Percentiles rank a stretch among this genome's conserved stretches.
Conservation (phyloP, 1,140 invertebrate genomes). For the Neotoxoptera formosana region DNA sequence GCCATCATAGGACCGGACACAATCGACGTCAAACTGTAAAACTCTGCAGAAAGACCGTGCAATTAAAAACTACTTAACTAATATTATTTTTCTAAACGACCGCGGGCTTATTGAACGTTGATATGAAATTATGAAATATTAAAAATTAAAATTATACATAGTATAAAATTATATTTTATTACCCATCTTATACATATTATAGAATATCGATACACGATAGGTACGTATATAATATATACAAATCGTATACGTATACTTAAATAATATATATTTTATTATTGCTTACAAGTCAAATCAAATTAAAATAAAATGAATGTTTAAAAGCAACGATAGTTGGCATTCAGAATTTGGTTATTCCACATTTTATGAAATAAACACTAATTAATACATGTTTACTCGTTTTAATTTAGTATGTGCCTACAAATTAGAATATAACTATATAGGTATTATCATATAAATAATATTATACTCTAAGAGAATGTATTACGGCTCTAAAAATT, state of each 20-base stretch:
- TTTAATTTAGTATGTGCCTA: too few species aligned
- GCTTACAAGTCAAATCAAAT: background rate
- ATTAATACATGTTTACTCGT: background rate
- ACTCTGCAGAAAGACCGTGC: background rate
- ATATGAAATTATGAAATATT: background rate
- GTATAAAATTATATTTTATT: too few species aligned
- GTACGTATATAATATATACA: background rate
- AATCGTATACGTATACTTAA: background rate
- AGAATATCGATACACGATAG: background rate
- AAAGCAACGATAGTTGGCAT: background rate
- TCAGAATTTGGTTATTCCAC: background rate
- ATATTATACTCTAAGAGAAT: background rate
- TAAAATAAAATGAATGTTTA: background rate
- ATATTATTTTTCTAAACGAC: background rate
- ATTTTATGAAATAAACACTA: background rate
- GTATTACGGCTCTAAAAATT: background rate
- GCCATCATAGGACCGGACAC: too few species aligned
- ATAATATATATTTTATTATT: background rate
- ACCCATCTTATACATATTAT: background rate
- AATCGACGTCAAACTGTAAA: background rate
- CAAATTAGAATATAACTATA: too few species aligned
- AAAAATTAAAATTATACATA: background rate
- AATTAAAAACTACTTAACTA: background rate
- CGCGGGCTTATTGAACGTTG: background rate
- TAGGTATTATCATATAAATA: too few species aligned